These are phyloP conservation scores for Sprattus sprattus DNA, from an alignment of 2,113 vertebrate genomes.

Conservation along the genomic window DNA sequence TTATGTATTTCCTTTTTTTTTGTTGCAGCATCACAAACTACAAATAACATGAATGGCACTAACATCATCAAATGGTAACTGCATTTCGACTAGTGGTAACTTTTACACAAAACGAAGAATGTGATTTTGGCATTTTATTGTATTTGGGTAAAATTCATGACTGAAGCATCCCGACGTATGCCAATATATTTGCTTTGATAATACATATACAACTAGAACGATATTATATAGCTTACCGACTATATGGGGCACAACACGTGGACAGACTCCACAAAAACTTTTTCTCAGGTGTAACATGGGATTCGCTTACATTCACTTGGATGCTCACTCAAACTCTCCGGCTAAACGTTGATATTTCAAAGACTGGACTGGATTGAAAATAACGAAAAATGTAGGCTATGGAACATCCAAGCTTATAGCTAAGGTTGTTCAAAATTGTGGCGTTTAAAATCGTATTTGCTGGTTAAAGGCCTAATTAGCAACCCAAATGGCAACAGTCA, in stretches of 20 bases:
- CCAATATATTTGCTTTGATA: neutral
- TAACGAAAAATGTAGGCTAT: no score
- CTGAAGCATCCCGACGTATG: neutral
- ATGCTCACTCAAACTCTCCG: no score
- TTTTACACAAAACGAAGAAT: neutral
- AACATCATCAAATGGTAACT: no score
- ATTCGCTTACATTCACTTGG: neutral
- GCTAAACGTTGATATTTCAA: no score
- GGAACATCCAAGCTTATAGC: no score
- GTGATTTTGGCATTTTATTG: neutral
- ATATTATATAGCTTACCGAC: neutral
- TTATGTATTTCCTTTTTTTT: neutral
- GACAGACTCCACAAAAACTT: neutral
- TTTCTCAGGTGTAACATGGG: neutral
- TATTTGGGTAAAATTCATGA: neutral
- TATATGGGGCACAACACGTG: neutral
- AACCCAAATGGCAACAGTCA: neutral
- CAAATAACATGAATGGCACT: neutral
- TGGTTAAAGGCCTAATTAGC: neutral
- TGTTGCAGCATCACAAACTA: neutral
- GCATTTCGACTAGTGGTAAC: neutral
- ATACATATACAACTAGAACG: neutral
- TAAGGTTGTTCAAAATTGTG: neutral
- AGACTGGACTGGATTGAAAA: no score
- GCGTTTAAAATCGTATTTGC: no score